Evolutionary conservation across 1,140 invertebrate species (phyloP).

Genomic region (Heliconius hewitsoni): DNA sequence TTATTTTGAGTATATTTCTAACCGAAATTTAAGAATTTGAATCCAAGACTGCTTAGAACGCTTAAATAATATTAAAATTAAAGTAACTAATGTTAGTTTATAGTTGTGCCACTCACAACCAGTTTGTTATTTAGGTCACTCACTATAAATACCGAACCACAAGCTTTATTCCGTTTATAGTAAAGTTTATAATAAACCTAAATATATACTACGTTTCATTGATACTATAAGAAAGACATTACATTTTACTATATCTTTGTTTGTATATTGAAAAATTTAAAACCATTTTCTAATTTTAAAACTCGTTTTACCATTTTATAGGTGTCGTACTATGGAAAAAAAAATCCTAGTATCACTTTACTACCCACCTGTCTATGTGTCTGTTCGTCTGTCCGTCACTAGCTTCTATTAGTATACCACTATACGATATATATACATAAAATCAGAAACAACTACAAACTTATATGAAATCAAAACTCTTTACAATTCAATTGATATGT

Average conservation of each 20-base stretch:
- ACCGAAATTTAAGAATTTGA: background rate
- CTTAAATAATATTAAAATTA: background rate
- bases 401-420: too few relatives aligned
- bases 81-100: background rate
- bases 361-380: too few relatives aligned
- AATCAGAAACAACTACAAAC: too few relatives aligned
- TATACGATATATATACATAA: background rate
- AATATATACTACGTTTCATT: background rate
- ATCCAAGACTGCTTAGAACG: background rate
- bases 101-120: background rate
- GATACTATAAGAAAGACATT: background rate
- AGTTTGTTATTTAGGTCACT: conserved; percentile 3
- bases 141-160: background rate
- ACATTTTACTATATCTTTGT: too few relatives aligned
- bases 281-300: too few relatives aligned
- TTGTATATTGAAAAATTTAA: too few relatives aligned
- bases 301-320: too few relatives aligned
- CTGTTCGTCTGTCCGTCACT: too few relatives aligned
- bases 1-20: too few relatives aligned
- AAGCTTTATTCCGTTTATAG: background rate
- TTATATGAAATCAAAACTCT: background rate
- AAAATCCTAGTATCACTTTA: too few relatives aligned
- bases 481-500: conserved; percentile 6
- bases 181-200: background rate
- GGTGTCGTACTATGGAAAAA: too few relatives aligned